Evolutionary conservation across 2,888 invertebrate species (phyloP), one percentile per base, ranked within the genome.

Genomic region (Chironomus riparius): DNA sequence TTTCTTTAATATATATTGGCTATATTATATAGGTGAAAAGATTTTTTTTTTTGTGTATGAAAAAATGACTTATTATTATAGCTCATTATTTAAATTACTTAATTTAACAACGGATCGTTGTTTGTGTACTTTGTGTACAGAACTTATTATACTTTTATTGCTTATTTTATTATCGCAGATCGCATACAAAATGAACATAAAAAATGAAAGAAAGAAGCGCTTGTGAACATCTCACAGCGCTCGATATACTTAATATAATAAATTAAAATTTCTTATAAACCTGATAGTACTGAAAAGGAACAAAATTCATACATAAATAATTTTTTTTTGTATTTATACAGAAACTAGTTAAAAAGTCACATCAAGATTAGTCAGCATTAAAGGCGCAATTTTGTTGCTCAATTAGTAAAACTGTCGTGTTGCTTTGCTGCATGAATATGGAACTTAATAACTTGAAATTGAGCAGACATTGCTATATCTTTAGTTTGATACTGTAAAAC

Each of bases 11-110:
- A 38, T 38, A 38, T 38, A 38, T 38, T 38, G 38, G 38, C 56
- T 21, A 65, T 65, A 65, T 13, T 21, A 65, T 24, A 24, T 21
- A 65, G 65, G 65, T 24, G 65, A 65, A 65, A 65, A 65, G 65
- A 65, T 7, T 18, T 18, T 22, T 62, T 62, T 62, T 24, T 65
- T 65, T 24, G 21, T 65, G 13, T 65, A 24, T 24, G 65, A 24
- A 65, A 70, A 70, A 70, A 70, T 70, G 22, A 47, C 38, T 18
- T 61, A 73, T 73, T 61, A 65, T 72, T 72, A 72, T 24, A 24
- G 50, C 56, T 72, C 72, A 73, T 73, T 73, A 62, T 18, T 13
- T 38, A 61, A 73, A 73, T 73, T 73, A 47, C 73, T 73, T 73
- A 73, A 73, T 73, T 73, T 65, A 21, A 65, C 65, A 62, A 62